These are phyloP conservation scores for Protonibea diacanthus DNA, from an alignment of 2,797 vertebrate species.

Conservation along the genomic window DNA sequence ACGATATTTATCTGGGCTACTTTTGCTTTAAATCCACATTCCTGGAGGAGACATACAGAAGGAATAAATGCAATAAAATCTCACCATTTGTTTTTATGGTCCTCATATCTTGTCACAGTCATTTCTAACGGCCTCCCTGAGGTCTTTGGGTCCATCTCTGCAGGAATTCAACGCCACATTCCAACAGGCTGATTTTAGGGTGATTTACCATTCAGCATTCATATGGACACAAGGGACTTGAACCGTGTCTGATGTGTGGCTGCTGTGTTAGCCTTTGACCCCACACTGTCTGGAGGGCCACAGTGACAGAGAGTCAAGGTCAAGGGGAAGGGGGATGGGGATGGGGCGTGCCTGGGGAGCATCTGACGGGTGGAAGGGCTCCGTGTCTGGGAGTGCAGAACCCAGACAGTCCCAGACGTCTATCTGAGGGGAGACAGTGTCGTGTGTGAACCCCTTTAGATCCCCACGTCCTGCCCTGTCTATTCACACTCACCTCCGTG, in stretches of 20 bases:
- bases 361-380: constrained; percentile 70
- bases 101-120: constrained; percentile 1
- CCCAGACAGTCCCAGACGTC: constrained; percentile 84
- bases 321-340: constrained; percentile 68
- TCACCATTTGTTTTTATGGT: not conserved
- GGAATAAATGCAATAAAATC: not conserved
- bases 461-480: constrained; percentile 58
- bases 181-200: constrained; percentile 75
- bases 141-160: constrained; percentile 45
- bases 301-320: constrained; percentile 81
- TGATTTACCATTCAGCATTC: constrained; percentile 76
- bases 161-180: constrained; percentile 81
- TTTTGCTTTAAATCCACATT: not conserved
- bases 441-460: constrained; percentile 61
- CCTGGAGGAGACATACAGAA: not conserved
- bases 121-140: not conserved
- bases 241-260: constrained; percentile 82
- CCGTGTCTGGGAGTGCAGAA: constrained; percentile 80
- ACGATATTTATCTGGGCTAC: not conserved
- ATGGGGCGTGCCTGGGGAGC: constrained; percentile 49
- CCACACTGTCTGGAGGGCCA: constrained; percentile 80
- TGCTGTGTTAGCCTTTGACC: constrained; percentile 85
- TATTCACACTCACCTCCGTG: constrained; percentile 70
- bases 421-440: constrained; percentile 63
- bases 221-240: constrained; percentile 72